Conservation (phyloP, 2,113 vertebrate species). For the Mohoua ochrocephala region DNA sequence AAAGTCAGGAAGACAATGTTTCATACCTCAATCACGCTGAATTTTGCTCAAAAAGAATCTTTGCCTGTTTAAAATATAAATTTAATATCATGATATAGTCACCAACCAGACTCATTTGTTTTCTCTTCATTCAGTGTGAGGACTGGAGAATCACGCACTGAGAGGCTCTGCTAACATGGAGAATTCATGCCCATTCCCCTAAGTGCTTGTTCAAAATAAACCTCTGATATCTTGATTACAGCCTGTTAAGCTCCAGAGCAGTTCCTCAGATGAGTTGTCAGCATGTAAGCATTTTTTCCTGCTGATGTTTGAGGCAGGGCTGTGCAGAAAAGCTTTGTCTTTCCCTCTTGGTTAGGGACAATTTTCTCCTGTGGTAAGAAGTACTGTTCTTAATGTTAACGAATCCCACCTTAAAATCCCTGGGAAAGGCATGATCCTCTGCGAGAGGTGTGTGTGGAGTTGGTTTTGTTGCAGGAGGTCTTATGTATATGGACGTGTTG, state of each 20-base stretch:
- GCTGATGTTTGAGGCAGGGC: background rate
- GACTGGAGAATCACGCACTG: background rate
- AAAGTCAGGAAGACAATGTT: background rate
- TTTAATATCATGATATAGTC: background rate
- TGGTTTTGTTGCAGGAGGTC: background rate
- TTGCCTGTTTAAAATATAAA: background rate
- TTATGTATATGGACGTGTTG: background rate
- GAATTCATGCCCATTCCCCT: background rate
- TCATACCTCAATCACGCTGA: background rate
- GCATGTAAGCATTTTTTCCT: background rate
- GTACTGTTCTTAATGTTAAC: background rate
- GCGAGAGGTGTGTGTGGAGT: background rate
- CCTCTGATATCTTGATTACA: background rate
- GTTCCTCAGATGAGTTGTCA: background rate
- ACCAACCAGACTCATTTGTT: background rate
- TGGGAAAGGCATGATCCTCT: background rate
- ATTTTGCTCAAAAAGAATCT: background rate
- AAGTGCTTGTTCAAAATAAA: background rate
- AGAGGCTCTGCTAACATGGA: accelerated
- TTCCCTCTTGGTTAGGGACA: background rate
- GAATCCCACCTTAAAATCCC: background rate
- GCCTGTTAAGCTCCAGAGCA: background rate
- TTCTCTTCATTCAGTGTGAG: background rate
- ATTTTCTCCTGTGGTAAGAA: background rate
- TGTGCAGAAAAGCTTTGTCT: background rate